phyloP scores from a whole-genome alignment of 2,113 vertebrate genomes.

The Limnothrissa miodon region DNA sequence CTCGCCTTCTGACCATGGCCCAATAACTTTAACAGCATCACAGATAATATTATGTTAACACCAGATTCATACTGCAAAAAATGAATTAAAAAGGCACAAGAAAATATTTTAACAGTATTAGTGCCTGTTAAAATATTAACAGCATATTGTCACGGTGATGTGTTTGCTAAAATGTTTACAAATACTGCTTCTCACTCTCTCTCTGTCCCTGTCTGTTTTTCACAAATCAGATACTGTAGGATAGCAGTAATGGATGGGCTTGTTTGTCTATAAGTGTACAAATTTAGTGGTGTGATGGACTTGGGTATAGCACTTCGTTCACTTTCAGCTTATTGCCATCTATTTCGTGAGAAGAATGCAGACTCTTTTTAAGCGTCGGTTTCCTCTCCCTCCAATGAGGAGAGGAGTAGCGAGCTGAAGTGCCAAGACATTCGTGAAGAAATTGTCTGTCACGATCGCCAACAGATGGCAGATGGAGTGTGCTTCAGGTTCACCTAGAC shows the following conservation, averaged over 20 bases:
- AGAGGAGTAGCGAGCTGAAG: background rate
- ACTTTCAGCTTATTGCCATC: background rate
- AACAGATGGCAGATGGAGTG: constrained; percentile 15
- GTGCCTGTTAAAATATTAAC: too few species aligned
- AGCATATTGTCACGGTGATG: too few species aligned
- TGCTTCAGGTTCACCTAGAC: constrained; percentile 7
- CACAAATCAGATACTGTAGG: background rate
- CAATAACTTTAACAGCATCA: too few species aligned
- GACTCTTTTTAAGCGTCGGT: background rate
- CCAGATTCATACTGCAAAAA: too few species aligned
- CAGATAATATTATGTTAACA: too few species aligned
- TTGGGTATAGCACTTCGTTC: background rate
- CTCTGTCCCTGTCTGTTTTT: background rate
- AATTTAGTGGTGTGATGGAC: background rate
- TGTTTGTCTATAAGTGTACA: background rate
- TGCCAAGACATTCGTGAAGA: constrained; percentile 1
- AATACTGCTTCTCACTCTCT: too few species aligned
- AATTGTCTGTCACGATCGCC: background rate
- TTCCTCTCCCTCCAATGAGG: background rate
- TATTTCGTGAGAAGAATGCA: background rate
- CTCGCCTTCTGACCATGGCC: too few species aligned
- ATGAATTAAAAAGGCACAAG: too few species aligned
- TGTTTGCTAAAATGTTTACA: too few species aligned
- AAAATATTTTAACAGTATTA: too few species aligned
- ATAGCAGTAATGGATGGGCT: background rate